Conservation (phyloP, 2,797 vertebrate genomes). For the Lateolabrax maculatus region DNA sequence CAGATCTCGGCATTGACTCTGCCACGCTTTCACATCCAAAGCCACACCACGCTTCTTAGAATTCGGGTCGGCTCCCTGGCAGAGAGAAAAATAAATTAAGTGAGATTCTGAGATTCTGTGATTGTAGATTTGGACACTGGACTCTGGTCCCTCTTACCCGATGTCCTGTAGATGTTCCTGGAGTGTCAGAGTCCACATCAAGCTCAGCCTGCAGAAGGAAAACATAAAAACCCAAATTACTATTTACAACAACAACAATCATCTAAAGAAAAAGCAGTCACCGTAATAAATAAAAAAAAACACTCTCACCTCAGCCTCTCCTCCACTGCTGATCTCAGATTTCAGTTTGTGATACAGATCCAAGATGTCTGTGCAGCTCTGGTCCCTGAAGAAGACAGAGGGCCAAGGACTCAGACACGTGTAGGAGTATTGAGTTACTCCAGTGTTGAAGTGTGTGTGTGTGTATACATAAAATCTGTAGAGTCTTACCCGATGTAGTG, state of each 20-base stretch:
- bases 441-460: background rate
- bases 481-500: slow-evolving; percentile 93
- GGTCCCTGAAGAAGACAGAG: slow-evolving; percentile 87
- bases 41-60: slow-evolving; percentile 87
- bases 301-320: slow-evolving; percentile 87
- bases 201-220: slow-evolving; percentile 86
- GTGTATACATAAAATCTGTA: background rate
- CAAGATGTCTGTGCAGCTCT: slow-evolving; percentile 94
- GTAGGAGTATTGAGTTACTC: background rate
- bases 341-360: slow-evolving; percentile 93
- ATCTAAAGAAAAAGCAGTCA: background rate
- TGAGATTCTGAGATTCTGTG: background rate
- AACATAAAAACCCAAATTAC: background rate
- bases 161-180: slow-evolving; percentile 94
- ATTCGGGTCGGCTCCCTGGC: slow-evolving; percentile 58
- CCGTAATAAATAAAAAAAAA: background rate
- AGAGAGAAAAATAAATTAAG: slow-evolving; percentile 18
- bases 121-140: background rate
- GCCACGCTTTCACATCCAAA: slow-evolving; percentile 89
- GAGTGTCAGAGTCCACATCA: slow-evolving; percentile 95
- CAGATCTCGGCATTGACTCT: slow-evolving; percentile 90
- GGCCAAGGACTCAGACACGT: background rate
- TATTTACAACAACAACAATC: background rate
- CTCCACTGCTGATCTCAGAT: slow-evolving; percentile 91
- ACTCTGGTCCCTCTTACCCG: slow-evolving; percentile 80